phyloP scores from a whole-genome alignment of 2,888 invertebrate genomes.

The Apotomis capreana region DNA sequence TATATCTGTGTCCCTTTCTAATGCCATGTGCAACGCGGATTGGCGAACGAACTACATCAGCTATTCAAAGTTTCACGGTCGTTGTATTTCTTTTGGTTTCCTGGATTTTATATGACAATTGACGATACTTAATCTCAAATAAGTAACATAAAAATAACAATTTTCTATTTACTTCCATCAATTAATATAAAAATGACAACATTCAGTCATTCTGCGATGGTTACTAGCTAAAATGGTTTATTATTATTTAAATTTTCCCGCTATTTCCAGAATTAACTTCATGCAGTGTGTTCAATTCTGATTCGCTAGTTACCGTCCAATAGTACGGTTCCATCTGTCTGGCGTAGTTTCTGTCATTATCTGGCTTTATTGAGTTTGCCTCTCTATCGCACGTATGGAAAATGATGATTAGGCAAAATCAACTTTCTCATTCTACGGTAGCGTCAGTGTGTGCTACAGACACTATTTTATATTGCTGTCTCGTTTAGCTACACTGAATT shows the following conservation, averaged over 20 bases:
- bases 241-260: slow-evolving; percentile 46
- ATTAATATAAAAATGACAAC: not conserved
- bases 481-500: slow-evolving; percentile 52
- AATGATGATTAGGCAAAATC: slow-evolving; percentile 44
- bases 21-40: slow-evolving; percentile 71
- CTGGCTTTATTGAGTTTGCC: slow-evolving; percentile 52
- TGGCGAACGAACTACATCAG: slow-evolving; percentile 55
- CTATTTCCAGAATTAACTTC: slow-evolving; percentile 48
- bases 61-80: slow-evolving; percentile 24
- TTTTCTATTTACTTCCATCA: not conserved
- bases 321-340: slow-evolving; percentile 88
- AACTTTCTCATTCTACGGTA: slow-evolving; percentile 66
- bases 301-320: slow-evolving; percentile 83
- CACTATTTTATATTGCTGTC: slow-evolving; percentile 57
- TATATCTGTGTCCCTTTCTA: slow-evolving; percentile 60
- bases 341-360: slow-evolving; percentile 69
- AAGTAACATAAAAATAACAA: not conserved
- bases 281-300: slow-evolving; percentile 73
- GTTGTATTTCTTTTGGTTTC: not conserved
- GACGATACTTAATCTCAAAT: not conserved
- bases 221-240: not conserved
- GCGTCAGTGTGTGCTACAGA: slow-evolving; percentile 53
- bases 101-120: not conserved
- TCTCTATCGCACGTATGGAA: slow-evolving; percentile 60
- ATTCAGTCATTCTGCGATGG: not conserved